Evolutionary conservation across 2,113 vertebrate genomes (phyloP).

Genomic region (Hypocryptadius cinnamomeus): DNA sequence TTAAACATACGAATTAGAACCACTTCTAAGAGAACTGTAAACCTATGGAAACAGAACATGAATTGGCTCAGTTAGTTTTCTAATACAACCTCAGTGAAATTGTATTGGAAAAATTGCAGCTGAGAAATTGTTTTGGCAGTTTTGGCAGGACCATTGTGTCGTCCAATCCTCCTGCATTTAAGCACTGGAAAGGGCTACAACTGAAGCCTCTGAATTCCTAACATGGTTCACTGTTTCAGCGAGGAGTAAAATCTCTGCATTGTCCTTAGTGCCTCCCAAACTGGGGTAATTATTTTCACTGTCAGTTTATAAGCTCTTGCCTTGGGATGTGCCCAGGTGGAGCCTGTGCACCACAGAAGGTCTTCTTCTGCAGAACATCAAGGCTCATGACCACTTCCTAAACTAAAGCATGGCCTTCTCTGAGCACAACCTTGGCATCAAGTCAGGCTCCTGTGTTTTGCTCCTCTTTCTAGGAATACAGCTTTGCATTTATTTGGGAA

Average conservation of each 20-base stretch:
- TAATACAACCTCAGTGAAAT: neutral
- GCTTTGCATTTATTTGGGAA: neutral
- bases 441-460: neutral
- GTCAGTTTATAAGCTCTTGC: neutral
- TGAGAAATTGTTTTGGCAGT: neutral
- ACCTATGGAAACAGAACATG: neutral
- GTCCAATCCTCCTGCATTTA: neutral
- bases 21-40: neutral
- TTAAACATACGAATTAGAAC: neutral
- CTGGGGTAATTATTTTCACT: neutral
- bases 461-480: neutral
- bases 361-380: neutral
- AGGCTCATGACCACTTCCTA: neutral
- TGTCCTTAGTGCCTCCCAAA: neutral
- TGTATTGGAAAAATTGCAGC: neutral
- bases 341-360: neutral
- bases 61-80: neutral
- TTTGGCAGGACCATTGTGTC: neutral
- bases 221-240: neutral
- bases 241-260: neutral
- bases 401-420: neutral
- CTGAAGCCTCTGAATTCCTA: neutral
- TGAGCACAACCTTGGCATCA: neutral
- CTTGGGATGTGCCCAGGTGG: neutral
- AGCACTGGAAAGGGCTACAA: neutral